Conservation (phyloP, 2,888 invertebrate genomes). For the Neocrepidodera transversa region DNA sequence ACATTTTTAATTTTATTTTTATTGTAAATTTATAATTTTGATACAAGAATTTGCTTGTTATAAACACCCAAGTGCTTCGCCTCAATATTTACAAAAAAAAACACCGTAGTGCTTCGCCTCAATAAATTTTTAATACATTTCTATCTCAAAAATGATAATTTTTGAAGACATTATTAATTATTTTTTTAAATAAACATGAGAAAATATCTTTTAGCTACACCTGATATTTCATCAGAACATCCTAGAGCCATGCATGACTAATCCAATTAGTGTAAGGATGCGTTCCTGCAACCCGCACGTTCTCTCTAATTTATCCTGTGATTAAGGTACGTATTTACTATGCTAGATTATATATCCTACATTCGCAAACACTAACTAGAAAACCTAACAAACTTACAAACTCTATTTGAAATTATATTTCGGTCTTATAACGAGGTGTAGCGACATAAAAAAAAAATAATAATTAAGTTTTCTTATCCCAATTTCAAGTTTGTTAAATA, state of each 20-base stretch:
- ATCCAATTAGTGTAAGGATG: constrained; percentile 18
- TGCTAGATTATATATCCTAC: neutral
- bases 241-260: constrained; percentile 6
- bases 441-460: too few relatives aligned
- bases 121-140: too few relatives aligned
- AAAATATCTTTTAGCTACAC: neutral
- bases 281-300: constrained; percentile 1
- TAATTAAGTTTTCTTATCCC: too few relatives aligned
- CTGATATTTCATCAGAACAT: neutral
- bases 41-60: too few relatives aligned
- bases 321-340: neutral
- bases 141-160: too few relatives aligned
- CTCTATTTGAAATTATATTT: neutral
- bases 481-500: too few relatives aligned
- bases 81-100: too few relatives aligned
- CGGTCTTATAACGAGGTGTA: neutral
- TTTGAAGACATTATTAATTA: too few relatives aligned
- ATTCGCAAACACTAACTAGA: neutral
- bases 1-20: too few relatives aligned
- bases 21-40: too few relatives aligned
- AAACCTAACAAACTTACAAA: neutral
- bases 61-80: too few relatives aligned
- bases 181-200: neutral
- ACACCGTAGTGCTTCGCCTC: too few relatives aligned
- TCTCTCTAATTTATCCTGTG: constrained; percentile 2